Evolutionary conservation across 2,113 vertebrate species (phyloP).

Genomic region (Heterocephalus glaber): DNA sequence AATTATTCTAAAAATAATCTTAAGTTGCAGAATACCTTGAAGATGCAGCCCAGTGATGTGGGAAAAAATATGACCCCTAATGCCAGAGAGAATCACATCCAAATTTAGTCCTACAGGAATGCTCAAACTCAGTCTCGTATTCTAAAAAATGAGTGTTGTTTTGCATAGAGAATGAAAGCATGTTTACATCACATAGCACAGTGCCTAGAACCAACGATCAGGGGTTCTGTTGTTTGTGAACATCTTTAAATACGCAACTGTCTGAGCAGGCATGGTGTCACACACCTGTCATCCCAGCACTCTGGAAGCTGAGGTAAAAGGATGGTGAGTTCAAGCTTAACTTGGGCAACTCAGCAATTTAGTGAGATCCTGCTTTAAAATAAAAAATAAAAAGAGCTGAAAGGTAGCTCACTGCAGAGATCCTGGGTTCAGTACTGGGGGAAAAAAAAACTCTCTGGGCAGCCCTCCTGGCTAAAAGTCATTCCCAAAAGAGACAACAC

Average conservation of each 20-base stretch:
- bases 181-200: background rate
- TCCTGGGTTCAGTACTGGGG: background rate
- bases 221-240: background rate
- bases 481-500: background rate
- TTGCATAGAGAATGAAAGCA: background rate
- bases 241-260: background rate
- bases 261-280: background rate
- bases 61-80: background rate
- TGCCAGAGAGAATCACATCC: background rate
- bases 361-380: background rate
- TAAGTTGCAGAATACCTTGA: background rate
- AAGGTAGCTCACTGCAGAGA: background rate
- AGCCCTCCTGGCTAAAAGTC: background rate
- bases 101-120: background rate
- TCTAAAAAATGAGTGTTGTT: background rate
- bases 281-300: too few relatives aligned
- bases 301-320: background rate
- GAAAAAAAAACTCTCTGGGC: background rate
- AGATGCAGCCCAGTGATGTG: background rate
- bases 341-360: background rate
- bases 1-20: background rate
- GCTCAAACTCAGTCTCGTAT: background rate
- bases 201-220: background rate
- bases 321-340: background rate
- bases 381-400: background rate